Conservation (phyloP, 2,797 vertebrate genomes). For the Siniperca obscura region DNA sequence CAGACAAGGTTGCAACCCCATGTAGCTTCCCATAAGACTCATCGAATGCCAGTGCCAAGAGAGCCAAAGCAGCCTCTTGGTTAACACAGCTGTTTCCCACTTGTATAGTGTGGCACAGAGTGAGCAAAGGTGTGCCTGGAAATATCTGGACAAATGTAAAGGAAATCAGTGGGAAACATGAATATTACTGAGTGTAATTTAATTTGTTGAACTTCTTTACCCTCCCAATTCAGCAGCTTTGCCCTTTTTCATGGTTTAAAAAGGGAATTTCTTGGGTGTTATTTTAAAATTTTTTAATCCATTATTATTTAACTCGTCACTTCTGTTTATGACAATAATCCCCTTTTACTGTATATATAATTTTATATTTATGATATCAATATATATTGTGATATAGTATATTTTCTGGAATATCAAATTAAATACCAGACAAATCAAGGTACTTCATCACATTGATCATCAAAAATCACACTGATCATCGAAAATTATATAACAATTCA, state of each 20-base stretch:
- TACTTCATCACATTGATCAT: background rate
- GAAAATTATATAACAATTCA: background rate
- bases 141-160: background rate
- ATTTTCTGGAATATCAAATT: background rate
- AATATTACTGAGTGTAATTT: background rate
- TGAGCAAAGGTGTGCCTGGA: background rate
- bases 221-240: background rate
- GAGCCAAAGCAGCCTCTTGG: conserved; percentile 34
- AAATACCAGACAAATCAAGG: background rate
- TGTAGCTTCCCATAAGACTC: conserved; percentile 67
- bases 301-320: background rate
- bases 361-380: background rate
- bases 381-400: background rate
- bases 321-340: background rate
- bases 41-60: conserved; percentile 56
- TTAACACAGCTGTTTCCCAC: conserved; percentile 17
- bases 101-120: conserved; percentile 13
- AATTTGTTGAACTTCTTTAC: background rate
- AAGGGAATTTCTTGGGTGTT: background rate
- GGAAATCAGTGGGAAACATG: background rate
- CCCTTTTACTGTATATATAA: background rate
- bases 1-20: conserved; percentile 58
- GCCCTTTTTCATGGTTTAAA: background rate
- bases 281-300: background rate
- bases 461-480: background rate